Evolutionary conservation across 2,888 invertebrate genomes (phyloP).

Genomic region (Philereme vetulata): DNA sequence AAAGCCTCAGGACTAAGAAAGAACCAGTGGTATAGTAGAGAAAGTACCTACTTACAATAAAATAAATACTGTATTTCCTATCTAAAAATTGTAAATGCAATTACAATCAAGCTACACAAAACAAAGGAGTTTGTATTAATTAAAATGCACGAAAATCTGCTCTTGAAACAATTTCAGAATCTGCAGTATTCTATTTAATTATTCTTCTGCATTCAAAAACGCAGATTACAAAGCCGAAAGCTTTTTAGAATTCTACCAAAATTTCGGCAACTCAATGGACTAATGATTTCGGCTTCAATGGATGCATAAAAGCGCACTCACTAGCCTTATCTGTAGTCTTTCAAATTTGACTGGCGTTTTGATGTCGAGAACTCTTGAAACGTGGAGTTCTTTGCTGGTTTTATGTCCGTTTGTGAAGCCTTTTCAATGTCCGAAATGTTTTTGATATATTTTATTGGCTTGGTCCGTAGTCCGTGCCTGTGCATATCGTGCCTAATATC

Average conservation of each 20-base stretch:
- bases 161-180: slow-evolving; percentile 32
- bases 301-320: slow-evolving; percentile 62
- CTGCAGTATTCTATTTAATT: slow-evolving; percentile 40
- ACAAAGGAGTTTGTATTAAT: slow-evolving; percentile 12
- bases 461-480: not conserved
- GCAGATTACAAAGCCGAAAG: slow-evolving; percentile 13
- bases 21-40: no score
- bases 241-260: slow-evolving; percentile 43
- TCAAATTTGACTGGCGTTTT: slow-evolving; percentile 37
- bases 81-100: slow-evolving; percentile 12
- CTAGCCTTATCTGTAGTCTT: slow-evolving; percentile 42
- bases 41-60: no score
- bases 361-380: slow-evolving; percentile 40
- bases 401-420: slow-evolving; percentile 22
- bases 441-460: slow-evolving; percentile 15
- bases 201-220: slow-evolving; percentile 29
- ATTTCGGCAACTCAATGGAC: slow-evolving; percentile 76
- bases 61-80: no score
- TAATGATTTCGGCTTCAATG: slow-evolving; percentile 71
- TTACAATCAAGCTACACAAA: slow-evolving; percentile 7
- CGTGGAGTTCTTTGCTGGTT: slow-evolving; percentile 32
- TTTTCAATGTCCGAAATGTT: slow-evolving; percentile 26
- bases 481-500: no score
- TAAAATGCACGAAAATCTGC: slow-evolving; percentile 22
- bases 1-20: no score